Conservation (phyloP, 1,140 invertebrate species). For the Idris sp. region DNA sequence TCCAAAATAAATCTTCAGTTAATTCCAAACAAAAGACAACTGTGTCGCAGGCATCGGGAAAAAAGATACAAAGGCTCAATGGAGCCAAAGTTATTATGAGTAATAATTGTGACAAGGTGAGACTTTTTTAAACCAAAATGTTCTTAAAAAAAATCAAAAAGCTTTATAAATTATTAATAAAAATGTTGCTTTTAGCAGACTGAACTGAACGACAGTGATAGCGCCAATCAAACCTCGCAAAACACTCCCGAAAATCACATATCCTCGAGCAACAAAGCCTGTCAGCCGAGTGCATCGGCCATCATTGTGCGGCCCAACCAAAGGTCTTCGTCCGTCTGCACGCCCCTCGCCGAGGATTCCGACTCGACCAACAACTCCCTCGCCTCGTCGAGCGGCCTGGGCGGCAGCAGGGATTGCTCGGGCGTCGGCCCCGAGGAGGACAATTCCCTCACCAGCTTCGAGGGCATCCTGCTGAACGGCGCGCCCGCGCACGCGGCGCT, state of each 20-base stretch:
- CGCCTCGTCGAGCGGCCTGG: constrained; percentile 80
- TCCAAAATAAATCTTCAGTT: constrained; percentile 71
- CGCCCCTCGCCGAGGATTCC: constrained; percentile 79
- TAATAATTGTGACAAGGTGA: constrained; percentile 77
- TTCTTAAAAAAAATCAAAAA: too few relatives aligned
- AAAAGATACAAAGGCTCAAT: constrained; percentile 77
- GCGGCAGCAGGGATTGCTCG: constrained; percentile 76
- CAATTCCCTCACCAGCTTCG: constrained; percentile 82
- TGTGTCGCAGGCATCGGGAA: constrained; percentile 72
- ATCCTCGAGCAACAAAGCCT: constrained; percentile 68
- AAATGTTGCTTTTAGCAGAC: constrained; percentile 55
- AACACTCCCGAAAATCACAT: constrained; percentile 72
- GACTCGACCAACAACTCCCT: constrained; percentile 80
- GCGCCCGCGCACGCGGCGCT: constrained; percentile 75
- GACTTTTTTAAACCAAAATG: neutral
- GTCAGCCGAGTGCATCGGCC: constrained; percentile 56
- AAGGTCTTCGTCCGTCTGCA: constrained; percentile 67
- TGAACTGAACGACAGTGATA: constrained; percentile 71
- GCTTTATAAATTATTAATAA: too few relatives aligned
- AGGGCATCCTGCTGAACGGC: constrained; percentile 81
- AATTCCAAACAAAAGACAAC: constrained; percentile 77
- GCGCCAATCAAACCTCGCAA: constrained; percentile 53
- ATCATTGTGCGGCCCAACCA: constrained; percentile 66
- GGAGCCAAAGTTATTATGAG: constrained; percentile 76
- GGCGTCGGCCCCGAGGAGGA: constrained; percentile 79